Percentiles rank a stretch among this genome's conserved stretches.
Evolutionary conservation across 2,113 vertebrate genomes (phyloP).

Genomic region (Semicossyphus pulcher): DNA sequence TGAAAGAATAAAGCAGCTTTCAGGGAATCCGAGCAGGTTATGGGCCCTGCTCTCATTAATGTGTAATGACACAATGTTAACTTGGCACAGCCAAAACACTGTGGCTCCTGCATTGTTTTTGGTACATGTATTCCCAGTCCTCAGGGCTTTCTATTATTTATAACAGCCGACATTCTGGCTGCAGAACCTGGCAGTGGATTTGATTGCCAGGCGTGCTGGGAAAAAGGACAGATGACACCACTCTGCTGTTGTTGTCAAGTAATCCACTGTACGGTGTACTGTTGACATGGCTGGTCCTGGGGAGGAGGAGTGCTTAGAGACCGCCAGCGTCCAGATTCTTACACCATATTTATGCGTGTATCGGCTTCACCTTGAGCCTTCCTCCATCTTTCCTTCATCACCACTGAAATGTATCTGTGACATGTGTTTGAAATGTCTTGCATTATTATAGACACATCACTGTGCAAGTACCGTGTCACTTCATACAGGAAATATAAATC

Average conservation of each 20-base stretch:
- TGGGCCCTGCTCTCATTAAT: conserved; percentile 55
- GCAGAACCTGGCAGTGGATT: conserved; percentile 47
- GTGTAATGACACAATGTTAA: conserved; percentile 60
- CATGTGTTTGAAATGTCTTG: not conserved
- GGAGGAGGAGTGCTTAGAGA: conserved; percentile 30
- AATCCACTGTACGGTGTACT: conserved; percentile 12
- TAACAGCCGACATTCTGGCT: conserved; percentile 49
- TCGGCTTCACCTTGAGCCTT: not conserved
- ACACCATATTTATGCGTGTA: conserved; percentile 27
- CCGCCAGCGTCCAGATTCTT: conserved; percentile 21
- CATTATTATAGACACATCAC: not conserved
- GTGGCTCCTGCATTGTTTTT: conserved; percentile 58
- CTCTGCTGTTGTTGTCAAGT: conserved; percentile 37
- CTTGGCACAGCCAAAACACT: conserved; percentile 39
- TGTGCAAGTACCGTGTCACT: not conserved
- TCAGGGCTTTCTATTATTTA: conserved; percentile 72
- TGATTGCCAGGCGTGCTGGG: conserved; percentile 60
- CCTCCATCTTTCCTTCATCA: not conserved
- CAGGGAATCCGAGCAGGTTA: conserved; percentile 62
- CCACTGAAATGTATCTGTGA: not conserved
- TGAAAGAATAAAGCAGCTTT: conserved; percentile 53
- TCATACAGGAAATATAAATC: not conserved
- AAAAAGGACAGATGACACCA: conserved; percentile 69
- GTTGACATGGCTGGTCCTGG: conserved; percentile 36
- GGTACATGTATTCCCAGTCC: conserved; percentile 62